These are phyloP conservation scores for Falco novaeseelandiae DNA, from an alignment of 2,797 vertebrate genomes.

Conservation along the genomic window DNA sequence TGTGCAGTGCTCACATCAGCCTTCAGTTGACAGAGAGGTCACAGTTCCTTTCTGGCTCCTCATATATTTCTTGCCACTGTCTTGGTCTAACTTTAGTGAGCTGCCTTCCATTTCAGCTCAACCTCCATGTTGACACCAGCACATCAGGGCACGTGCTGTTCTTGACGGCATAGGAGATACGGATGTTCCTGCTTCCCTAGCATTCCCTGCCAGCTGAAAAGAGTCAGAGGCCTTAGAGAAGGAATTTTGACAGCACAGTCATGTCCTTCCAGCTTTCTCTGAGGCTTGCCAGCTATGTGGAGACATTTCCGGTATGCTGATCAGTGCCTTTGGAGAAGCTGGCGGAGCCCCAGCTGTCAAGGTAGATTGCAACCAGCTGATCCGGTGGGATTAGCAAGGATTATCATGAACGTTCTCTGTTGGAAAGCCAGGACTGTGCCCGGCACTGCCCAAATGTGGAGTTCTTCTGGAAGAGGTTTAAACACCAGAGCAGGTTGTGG, in stretches of 20 bases:
- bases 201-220: neutral
- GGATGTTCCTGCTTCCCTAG: neutral
- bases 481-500: neutral
- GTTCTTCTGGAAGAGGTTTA: neutral
- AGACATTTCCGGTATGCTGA: constrained; percentile 24
- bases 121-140: neutral
- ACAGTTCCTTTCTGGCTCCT: neutral
- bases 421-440: neutral
- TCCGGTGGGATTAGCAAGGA: constrained; percentile 1
- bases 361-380: neutral
- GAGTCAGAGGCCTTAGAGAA: neutral
- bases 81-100: neutral
- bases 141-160: neutral
- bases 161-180: neutral
- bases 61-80: neutral
- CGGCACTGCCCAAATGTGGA: neutral
- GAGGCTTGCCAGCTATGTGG: neutral
- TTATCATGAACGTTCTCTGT: neutral
- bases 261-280: neutral
- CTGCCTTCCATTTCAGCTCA: neutral
- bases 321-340: constrained; percentile 14
- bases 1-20: neutral
- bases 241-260: constrained; percentile 19
- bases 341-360: constrained; percentile 27
- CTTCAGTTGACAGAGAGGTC: neutral